Evolutionary conservation across 2,797 vertebrate species (phyloP).

Genomic region (Pangasius larnaudii): DNA sequence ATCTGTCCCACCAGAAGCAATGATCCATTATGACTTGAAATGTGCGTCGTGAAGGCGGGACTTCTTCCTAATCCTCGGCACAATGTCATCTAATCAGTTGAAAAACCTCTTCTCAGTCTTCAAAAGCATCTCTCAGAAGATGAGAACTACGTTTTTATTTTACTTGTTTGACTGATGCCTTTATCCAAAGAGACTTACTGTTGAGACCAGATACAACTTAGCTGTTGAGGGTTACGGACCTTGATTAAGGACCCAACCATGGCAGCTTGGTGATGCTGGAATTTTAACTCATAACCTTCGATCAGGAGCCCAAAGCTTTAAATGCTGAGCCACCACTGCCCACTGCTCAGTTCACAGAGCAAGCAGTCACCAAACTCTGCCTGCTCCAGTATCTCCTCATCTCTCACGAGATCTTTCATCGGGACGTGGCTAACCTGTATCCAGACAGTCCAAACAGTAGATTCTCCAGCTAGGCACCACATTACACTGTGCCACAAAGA

Average conservation of each 20-base stretch:
- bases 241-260: background rate
- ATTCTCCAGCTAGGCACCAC: background rate
- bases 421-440: background rate
- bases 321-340: background rate
- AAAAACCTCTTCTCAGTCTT: background rate
- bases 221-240: background rate
- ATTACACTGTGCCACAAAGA: background rate
- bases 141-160: background rate
- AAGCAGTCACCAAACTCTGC: background rate
- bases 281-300: background rate
- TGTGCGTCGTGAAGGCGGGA: background rate
- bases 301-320: background rate
- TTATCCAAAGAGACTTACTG: background rate
- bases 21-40: background rate
- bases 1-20: background rate
- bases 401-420: background rate
- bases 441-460: background rate
- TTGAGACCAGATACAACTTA: background rate
- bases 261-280: background rate
- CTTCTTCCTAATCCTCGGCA: background rate
- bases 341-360: background rate
- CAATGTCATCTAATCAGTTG: background rate
- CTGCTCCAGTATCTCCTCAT: background rate
- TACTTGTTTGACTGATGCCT: background rate
- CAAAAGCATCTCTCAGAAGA: background rate